Evolutionary conservation across 1,140 invertebrate genomes (phyloP).

Genomic region (Drosophila nebulosa): DNA sequence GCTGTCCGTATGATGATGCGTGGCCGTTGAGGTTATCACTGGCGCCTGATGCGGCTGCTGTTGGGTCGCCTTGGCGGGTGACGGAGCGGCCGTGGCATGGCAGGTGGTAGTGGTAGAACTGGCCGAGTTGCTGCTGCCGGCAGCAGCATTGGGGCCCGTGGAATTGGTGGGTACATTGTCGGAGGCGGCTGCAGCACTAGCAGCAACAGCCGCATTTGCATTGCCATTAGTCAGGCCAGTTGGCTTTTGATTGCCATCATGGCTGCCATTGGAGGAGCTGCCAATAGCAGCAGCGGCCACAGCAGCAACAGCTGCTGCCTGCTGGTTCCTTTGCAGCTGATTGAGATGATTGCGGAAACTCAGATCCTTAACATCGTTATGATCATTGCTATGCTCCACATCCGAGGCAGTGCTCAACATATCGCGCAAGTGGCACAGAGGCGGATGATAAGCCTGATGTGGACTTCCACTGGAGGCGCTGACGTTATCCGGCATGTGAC

Average conservation of each 20-base stretch:
- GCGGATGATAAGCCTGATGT: slow-evolving; percentile 80
- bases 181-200: background rate
- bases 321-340: slow-evolving; percentile 65
- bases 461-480: slow-evolving; percentile 79
- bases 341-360: slow-evolving; percentile 79
- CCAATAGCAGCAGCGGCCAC: slow-evolving; percentile 24
- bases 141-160: slow-evolving; percentile 23
- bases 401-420: slow-evolving; percentile 73
- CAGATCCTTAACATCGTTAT: slow-evolving; percentile 85
- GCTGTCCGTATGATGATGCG: slow-evolving; percentile 72
- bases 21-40: slow-evolving; percentile 75
- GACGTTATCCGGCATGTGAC: slow-evolving; percentile 81
- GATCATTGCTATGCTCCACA: slow-evolving; percentile 83
- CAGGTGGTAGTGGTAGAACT: slow-evolving; percentile 52
- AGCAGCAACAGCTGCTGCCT: slow-evolving; percentile 44
- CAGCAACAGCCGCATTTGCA: background rate
- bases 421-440: slow-evolving; percentile 79
- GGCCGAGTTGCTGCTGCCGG: slow-evolving; percentile 45
- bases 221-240: slow-evolving; percentile 15
- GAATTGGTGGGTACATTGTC: slow-evolving; percentile 64
- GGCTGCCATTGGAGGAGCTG: slow-evolving; percentile 15
- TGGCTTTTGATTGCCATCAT: slow-evolving; percentile 31
- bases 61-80: slow-evolving; percentile 18
- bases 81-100: slow-evolving; percentile 25
- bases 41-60: slow-evolving; percentile 74